phyloP scores from a whole-genome alignment of 2,113 vertebrate genomes.

The Pandion haliaetus region DNA sequence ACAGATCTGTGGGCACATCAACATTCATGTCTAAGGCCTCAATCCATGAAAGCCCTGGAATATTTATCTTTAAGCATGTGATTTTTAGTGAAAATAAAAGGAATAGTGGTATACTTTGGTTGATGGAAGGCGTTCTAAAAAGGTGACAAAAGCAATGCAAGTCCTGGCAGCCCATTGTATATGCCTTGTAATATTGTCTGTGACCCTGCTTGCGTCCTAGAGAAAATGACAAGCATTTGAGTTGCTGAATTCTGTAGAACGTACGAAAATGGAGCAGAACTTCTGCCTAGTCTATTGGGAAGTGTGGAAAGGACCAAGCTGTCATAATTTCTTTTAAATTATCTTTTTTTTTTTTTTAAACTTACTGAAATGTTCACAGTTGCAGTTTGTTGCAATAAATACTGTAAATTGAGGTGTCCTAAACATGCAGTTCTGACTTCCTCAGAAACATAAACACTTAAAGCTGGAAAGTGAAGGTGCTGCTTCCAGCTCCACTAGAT shows the following conservation, averaged over 20 bases:
- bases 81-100: neutral
- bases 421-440: neutral
- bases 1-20: neutral
- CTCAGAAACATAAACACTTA: neutral
- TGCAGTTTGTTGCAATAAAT: neutral
- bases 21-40: neutral
- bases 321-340: neutral
- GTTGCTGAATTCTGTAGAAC: neutral
- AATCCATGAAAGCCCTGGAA: neutral
- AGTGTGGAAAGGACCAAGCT: neutral
- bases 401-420: neutral
- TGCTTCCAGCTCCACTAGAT: conserved; percentile 37
- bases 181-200: neutral
- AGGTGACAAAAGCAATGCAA: neutral
- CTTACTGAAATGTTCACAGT: neutral
- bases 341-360: neutral
- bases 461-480: neutral
- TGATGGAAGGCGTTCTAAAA: neutral
- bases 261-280: neutral
- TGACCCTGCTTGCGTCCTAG: neutral
- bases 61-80: neutral
- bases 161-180: neutral
- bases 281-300: neutral
- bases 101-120: neutral
- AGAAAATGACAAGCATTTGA: neutral